These are phyloP conservation scores for Eustalomyia histrio DNA, from an alignment of 2,888 invertebrate genomes.

Conservation along the genomic window DNA sequence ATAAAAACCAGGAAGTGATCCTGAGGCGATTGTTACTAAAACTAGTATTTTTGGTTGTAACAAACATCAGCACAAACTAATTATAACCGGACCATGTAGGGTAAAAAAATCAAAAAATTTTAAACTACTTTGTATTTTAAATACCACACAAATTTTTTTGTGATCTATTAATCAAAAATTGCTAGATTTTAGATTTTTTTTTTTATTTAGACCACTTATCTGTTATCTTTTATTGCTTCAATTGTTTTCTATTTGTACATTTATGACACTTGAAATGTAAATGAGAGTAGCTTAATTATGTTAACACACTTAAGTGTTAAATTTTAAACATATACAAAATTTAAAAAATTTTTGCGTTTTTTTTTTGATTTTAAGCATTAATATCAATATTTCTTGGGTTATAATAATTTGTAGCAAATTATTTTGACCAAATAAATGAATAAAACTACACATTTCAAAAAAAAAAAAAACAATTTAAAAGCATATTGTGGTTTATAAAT, in stretches of 20 bases:
- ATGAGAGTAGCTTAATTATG: slow-evolving; percentile 55
- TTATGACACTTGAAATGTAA: slow-evolving; percentile 62
- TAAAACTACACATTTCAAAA: neutral
- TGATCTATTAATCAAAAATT: slow-evolving; percentile 28
- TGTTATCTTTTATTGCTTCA: neutral
- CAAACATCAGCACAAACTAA: too few relatives aligned
- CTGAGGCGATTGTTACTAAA: too few relatives aligned
- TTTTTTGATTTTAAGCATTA: neutral
- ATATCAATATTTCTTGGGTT: slow-evolving; percentile 5
- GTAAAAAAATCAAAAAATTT: too few relatives aligned
- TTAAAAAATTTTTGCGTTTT: neutral
- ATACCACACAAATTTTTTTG: slow-evolving; percentile 33
- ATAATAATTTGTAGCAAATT: slow-evolving; percentile 42
- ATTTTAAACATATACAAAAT: neutral
- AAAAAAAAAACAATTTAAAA: neutral
- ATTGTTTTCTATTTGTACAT: slow-evolving; percentile 27
- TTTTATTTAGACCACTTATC: slow-evolving; percentile 35
- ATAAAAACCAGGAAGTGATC: too few relatives aligned
- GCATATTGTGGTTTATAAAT: slow-evolving; percentile 10
- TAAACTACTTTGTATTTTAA: too few relatives aligned
- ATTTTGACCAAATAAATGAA: slow-evolving; percentile 12
- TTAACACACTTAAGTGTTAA: slow-evolving; percentile 25
- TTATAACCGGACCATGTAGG: too few relatives aligned
- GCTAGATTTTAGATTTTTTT: too few relatives aligned
- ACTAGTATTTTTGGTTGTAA: too few relatives aligned